These are phyloP conservation scores for Probaryconus sp. DNA, from an alignment of 1,140 invertebrate genomes.

Conservation along the genomic window DNA sequence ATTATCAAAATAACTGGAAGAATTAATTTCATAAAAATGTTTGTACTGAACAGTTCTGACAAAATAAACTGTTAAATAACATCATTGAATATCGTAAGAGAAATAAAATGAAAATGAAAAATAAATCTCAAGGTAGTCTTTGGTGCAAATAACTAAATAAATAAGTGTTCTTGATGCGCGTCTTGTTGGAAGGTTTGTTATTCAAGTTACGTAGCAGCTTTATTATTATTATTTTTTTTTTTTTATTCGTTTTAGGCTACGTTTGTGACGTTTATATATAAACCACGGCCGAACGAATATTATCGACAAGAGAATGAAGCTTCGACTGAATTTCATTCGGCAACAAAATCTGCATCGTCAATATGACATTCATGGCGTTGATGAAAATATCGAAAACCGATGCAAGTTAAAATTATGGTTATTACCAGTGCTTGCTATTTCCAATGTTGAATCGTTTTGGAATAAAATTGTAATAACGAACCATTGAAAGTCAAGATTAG, in stretches of 20 bases:
- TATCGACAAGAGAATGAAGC: conserved; percentile 43
- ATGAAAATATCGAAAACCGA: conserved; percentile 55
- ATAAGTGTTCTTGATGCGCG: too few species aligned
- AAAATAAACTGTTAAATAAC: too few species aligned
- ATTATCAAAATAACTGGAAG: too few species aligned
- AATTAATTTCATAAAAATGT: too few species aligned
- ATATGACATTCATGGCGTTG: conserved; percentile 44
- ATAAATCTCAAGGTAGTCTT: too few species aligned
- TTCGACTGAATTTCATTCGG: conserved; percentile 36
- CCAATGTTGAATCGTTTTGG: conserved; percentile 26
- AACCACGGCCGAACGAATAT: conserved; percentile 36
- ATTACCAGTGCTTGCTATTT: conserved; percentile 39
- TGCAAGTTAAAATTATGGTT: conserved; percentile 52
- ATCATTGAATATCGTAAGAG: too few species aligned
- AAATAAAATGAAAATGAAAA: too few species aligned
- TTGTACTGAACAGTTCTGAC: too few species aligned
- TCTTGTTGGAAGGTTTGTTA: too few species aligned
- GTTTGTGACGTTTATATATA: conserved; percentile 31
- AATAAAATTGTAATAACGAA: conserved; percentile 52
- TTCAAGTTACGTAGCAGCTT: conserved; percentile 5
- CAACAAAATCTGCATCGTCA: conserved; percentile 47
- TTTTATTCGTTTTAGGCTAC: conserved; percentile 4
- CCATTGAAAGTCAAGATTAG: conserved; percentile 41
- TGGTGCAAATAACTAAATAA: too few species aligned
- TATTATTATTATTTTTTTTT: too few species aligned